A percentile compares a stretch with the other conserved stretches of the same genome.
Conservation (phyloP, 2,888 invertebrate genomes). For the Helicoverpa assulta region DNA sequence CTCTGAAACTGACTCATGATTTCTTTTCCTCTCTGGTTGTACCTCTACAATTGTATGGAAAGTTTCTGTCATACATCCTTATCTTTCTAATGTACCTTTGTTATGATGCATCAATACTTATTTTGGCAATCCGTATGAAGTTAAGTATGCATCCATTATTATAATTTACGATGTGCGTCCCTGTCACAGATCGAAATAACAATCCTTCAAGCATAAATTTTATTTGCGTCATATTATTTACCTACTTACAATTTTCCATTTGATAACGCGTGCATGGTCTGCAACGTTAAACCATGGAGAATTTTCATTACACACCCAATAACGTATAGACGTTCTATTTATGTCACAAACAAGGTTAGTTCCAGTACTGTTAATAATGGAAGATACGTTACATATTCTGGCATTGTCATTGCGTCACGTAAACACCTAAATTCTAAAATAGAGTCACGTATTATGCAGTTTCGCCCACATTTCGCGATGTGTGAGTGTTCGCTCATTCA, state of each 20-base stretch:
- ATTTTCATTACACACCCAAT: slow-evolving; percentile 47
- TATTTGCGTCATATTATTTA: slow-evolving; percentile 51
- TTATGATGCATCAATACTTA: slow-evolving; percentile 31
- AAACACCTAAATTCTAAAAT: slow-evolving; percentile 47
- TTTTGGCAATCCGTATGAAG: slow-evolving; percentile 34
- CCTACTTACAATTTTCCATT: slow-evolving; percentile 54
- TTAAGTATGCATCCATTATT: slow-evolving; percentile 53
- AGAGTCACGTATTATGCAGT: slow-evolving; percentile 38
- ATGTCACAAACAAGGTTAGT: slow-evolving; percentile 46
- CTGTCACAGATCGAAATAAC: slow-evolving; percentile 39
- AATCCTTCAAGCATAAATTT: slow-evolving; percentile 37
- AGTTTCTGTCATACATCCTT: slow-evolving; percentile 41
- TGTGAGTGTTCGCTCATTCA: slow-evolving; percentile 12
- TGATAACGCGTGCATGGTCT: slow-evolving; percentile 68
- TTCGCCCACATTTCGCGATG: neutral
- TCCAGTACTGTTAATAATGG: slow-evolving; percentile 47
- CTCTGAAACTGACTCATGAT: slow-evolving; percentile 87
- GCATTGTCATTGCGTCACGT: slow-evolving; percentile 48
- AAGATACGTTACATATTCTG: slow-evolving; percentile 48
- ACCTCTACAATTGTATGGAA: slow-evolving; percentile 48
- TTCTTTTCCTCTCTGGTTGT: slow-evolving; percentile 65
- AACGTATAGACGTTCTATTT: slow-evolving; percentile 49
- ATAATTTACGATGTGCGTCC: slow-evolving; percentile 51
- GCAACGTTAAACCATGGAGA: slow-evolving; percentile 44
- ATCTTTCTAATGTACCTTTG: slow-evolving; percentile 41